phyloP scores from a whole-genome alignment of 2,797 vertebrate genomes.

The Amblyraja radiata region DNA sequence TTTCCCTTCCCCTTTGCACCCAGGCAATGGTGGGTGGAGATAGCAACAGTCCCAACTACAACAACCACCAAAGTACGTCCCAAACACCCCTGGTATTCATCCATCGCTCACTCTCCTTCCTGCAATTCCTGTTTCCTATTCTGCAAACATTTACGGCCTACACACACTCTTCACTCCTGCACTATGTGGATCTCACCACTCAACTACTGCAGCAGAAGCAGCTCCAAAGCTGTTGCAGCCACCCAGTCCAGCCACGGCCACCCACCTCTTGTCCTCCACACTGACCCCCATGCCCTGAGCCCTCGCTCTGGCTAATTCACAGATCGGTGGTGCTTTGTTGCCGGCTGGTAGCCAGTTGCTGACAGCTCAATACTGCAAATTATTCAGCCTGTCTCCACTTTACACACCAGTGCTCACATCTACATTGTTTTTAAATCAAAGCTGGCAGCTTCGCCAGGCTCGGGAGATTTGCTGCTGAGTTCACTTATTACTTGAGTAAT shows the following conservation, averaged over 20 bases:
- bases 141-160: background rate
- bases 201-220: background rate
- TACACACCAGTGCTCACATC: background rate
- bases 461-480: background rate
- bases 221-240: background rate
- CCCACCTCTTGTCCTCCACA: background rate
- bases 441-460: background rate
- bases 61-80: background rate
- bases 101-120: background rate
- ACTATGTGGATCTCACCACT: too few relatives aligned
- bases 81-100: background rate
- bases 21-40: background rate
- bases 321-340: background rate
- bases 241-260: background rate
- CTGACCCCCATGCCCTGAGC: background rate
- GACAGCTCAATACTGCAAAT: conserved; percentile 7
- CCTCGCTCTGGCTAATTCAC: background rate
- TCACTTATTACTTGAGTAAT: background rate
- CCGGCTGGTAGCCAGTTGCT: background rate
- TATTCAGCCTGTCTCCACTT: background rate
- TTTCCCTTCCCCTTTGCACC: background rate
- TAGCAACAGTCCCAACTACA: background rate
- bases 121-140: too few relatives aligned
- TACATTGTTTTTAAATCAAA: background rate
- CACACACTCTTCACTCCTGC: too few relatives aligned